Base-by-base conservation (phyloP, 1,140 invertebrate species). In the Drosophila kurseongensis region DNA sequence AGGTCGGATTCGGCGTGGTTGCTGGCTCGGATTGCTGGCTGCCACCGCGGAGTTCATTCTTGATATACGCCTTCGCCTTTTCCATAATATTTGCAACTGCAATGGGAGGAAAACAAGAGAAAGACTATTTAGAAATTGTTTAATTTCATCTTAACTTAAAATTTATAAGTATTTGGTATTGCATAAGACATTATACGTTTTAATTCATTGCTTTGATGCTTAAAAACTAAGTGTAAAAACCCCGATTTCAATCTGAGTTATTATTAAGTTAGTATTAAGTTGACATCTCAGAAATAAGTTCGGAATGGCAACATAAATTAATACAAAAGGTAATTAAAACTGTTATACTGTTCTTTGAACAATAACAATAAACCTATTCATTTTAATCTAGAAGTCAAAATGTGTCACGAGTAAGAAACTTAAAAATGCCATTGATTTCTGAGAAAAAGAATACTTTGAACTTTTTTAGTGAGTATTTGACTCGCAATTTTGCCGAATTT, bases 21-120 rank as follows among this genome's bases (percentile, higher is more conserved):
- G 54, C 61, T 71, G 75, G 76, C 73, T 89, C 84, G 61, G 80
- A 77, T 83, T 84, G 90, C 54, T 71, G 75, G 48, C 68, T 76
- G 73, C 86, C 91, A 56, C 92, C 91, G 73, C 91, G 93, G 59
- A 94, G 91, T 88, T 94, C 94, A 92, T 93, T 94, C 90, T 94
- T 94, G 83, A 94, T 94, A 88, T 94, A 94, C 52, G 94, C 94
- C 91, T 94, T 94, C 84, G 94, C 94, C 90, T 94, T 94, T 93
- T 94, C 94, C 94, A 94, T 94, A 92, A 92, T 93, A 81, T 62
- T 48, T 38, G 57, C 59, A 73, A 44, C 90, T 90, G 48, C 0
- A 85, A 65, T 6, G 5, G 12, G 54, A 38, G 16, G 2, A 40
- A n/a, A 8, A 14, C 1, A 16, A 45, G 12, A 9, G 9, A 18